These are phyloP conservation scores for Anas bahamensis DNA, from an alignment of 2,797 vertebrate genomes.

Conservation along the genomic window DNA sequence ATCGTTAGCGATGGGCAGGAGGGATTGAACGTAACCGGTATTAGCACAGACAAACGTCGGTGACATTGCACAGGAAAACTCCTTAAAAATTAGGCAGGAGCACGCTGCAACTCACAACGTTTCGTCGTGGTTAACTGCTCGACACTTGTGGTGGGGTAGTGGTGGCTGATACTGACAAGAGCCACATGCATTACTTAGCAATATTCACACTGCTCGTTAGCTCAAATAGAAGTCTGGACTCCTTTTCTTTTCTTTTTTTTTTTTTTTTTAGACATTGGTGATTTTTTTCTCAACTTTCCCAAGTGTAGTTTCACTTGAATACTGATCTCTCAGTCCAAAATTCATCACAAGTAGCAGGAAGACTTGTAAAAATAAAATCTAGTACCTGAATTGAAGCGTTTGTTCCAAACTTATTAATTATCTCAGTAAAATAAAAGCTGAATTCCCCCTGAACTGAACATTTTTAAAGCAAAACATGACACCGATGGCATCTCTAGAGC, in stretches of 20 bases:
- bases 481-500: not conserved
- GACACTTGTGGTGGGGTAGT: not conserved
- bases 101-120: fast-evolving
- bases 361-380: not conserved
- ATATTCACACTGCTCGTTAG: not conserved
- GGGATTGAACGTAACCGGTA: too few relatives aligned
- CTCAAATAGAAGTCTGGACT: not conserved
- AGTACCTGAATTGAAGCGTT: not conserved
- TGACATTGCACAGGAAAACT: not conserved
- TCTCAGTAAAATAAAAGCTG: not conserved
- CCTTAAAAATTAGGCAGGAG: not conserved
- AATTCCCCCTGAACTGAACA: not conserved
- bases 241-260: not conserved
- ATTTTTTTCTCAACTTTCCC: not conserved
- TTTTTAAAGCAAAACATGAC: not conserved
- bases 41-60: not conserved
- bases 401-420: not conserved
- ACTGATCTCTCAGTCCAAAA: not conserved
- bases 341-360: not conserved
- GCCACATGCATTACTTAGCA: not conserved
- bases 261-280: too few relatives aligned
- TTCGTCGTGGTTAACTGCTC: not conserved
- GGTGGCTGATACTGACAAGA: not conserved
- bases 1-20: not conserved
- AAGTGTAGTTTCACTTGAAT: not conserved